Evolutionary conservation across 2,888 invertebrate genomes (phyloP), one percentile per base, ranked within the genome.

Genomic region (Nomada lathburiana): DNA sequence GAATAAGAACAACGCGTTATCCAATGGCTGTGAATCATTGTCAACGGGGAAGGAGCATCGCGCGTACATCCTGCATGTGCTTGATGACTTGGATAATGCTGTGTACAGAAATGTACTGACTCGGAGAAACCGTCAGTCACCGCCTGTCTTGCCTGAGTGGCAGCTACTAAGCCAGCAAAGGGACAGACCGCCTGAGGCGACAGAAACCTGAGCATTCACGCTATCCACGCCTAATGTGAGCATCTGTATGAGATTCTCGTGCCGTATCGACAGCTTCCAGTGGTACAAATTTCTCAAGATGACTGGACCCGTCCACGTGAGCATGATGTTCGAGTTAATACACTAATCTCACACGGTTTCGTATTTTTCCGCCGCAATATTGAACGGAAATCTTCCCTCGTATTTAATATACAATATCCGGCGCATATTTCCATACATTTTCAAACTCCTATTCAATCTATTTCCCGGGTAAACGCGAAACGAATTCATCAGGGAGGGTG

Each of bases 231-330:
- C 63, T 74, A 76, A 82, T 76, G 69, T 57, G 52, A 73, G 77
- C 72, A 67, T 74, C 70, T 10, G 16, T 23, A 73, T 13, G 59
- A 82, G 76, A 69, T 69, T 82, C 64, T 55, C 70, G n/a, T 23
- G n/a, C 13, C 7, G 18, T 78, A 83, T 83, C 70, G 78, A 75
- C 83, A 83, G 67, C 64, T 36, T 26, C 57, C 70, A n/a, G 50
- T 29, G 62, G n/a, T 50, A 13, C 52, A 44, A 18, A 60, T 42
- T 69, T 36, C 36, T 7, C 36, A 36, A 7, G 36, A 36, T 7
- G 36, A 36, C 7, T 7, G 7, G 36, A 36, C 36, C 7, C 36
- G 36, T 36, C 36, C 36, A 36, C 7, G 36, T 36, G 36, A 36
- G 9, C 36, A 36, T 36, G 7, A 29, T 20, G 18, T 47, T 62